These are phyloP conservation scores for Micromesistius poutassou DNA, from an alignment of 2,797 vertebrate species.

Conservation along the genomic window DNA sequence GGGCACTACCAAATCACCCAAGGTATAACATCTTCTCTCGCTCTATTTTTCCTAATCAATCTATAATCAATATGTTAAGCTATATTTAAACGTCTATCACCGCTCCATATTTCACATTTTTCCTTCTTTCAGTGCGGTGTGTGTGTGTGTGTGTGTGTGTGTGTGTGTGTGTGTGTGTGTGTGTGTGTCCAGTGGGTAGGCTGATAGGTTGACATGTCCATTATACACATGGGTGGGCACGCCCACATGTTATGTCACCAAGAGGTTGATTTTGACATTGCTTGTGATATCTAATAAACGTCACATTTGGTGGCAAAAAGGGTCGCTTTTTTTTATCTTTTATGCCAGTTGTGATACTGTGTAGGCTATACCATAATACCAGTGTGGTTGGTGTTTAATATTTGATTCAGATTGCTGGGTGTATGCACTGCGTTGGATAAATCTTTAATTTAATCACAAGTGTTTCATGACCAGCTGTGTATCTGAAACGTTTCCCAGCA, in stretches of 20 bases:
- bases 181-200: not conserved
- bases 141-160: too few species aligned
- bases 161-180: too few species aligned
- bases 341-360: not conserved
- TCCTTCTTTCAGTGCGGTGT: not conserved
- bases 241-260: not conserved
- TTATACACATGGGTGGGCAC: not conserved
- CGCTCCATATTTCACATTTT: not conserved
- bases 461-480: conserved; percentile 47
- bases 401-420: conserved; percentile 57
- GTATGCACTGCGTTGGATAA: conserved; percentile 49
- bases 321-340: not conserved
- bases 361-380: not conserved
- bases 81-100: not conserved
- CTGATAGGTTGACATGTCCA: not conserved
- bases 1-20: not conserved
- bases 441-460: conserved; percentile 67
- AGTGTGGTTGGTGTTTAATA: conserved; percentile 50
- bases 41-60: not conserved
- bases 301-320: not conserved
- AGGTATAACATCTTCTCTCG: not conserved
- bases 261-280: not conserved
- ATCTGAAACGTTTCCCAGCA: conserved; percentile 52
- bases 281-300: not conserved
- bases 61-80: conserved; percentile 3